Conservation (phyloP, 2,113 vertebrate genomes). For the Aptenodytes patagonicus region DNA sequence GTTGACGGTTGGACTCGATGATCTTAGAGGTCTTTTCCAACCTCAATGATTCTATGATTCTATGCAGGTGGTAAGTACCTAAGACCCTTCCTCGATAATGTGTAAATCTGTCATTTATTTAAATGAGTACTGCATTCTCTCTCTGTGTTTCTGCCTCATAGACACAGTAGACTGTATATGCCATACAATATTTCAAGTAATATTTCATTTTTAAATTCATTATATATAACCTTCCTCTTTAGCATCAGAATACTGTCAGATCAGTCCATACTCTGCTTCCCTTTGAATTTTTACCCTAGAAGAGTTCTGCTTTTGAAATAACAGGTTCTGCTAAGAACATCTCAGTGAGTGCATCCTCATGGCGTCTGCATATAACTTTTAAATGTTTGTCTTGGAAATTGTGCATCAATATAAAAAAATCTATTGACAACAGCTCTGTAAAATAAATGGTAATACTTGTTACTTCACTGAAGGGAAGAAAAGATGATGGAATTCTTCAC, state of each 20-base stretch:
- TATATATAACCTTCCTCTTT: background rate
- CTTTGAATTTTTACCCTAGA: background rate
- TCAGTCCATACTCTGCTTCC: background rate
- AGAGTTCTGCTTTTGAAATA: background rate
- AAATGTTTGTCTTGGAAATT: background rate
- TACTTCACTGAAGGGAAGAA: background rate
- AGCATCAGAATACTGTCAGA: background rate
- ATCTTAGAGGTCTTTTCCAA: too few relatives aligned
- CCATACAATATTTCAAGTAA: background rate
- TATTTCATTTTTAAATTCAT: background rate
- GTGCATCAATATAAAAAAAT: background rate
- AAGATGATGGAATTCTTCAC: background rate
- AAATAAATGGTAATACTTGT: background rate
- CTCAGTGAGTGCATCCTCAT: background rate
- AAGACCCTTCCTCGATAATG: background rate
- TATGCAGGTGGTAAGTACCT: background rate
- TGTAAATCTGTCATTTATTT: background rate
- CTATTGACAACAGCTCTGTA: background rate
- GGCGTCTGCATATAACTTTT: background rate
- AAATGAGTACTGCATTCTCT: background rate
- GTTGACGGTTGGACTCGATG: too few relatives aligned
- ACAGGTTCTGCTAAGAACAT: background rate
- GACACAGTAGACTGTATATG: background rate
- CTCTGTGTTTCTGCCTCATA: background rate
- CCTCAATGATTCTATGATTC: too few relatives aligned